Conservation (phyloP, 2,888 invertebrate species). For the Esperia sulphurella region DNA sequence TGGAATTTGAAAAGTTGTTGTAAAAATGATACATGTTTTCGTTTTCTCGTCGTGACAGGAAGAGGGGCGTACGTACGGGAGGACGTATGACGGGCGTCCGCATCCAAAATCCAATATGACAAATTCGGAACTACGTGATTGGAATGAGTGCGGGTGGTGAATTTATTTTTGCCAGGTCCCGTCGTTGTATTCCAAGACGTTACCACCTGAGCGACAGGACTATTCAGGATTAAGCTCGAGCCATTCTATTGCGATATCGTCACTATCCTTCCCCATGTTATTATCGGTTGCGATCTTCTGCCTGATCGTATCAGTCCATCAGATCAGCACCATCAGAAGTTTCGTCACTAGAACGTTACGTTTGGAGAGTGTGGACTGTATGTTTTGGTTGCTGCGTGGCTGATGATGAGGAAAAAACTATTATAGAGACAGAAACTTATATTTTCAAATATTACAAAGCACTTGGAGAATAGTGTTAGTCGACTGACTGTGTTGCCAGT, state of each 20-base stretch:
- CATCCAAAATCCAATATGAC: constrained; percentile 77
- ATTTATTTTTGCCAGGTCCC: constrained; percentile 56
- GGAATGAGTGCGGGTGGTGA: constrained; percentile 62
- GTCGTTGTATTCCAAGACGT: constrained; percentile 26
- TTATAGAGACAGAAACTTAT: too few species aligned
- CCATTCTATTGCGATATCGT: too few species aligned
- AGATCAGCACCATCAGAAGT: too few species aligned
- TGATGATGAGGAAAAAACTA: too few species aligned
- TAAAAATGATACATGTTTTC: constrained; percentile 69
- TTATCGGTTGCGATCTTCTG: background rate
- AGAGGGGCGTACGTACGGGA: constrained; percentile 56
- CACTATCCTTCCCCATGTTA: background rate
- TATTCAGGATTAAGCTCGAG: background rate
- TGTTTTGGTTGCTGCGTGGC: too few species aligned
- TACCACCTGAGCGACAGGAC: background rate
- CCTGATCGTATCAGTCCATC: too few species aligned
- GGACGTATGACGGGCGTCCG: constrained; percentile 64
- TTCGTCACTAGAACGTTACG: too few species aligned
- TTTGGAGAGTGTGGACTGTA: too few species aligned
- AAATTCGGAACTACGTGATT: constrained; percentile 77
- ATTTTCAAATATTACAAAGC: too few species aligned
- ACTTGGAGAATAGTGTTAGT: too few species aligned
- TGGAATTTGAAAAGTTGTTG: constrained; percentile 22
- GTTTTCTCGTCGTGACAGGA: constrained; percentile 71
- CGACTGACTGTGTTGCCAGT: too few species aligned